phyloP scores from a whole-genome alignment of 2,888 invertebrate species.

The Disparrhopalites patrizii region DNA sequence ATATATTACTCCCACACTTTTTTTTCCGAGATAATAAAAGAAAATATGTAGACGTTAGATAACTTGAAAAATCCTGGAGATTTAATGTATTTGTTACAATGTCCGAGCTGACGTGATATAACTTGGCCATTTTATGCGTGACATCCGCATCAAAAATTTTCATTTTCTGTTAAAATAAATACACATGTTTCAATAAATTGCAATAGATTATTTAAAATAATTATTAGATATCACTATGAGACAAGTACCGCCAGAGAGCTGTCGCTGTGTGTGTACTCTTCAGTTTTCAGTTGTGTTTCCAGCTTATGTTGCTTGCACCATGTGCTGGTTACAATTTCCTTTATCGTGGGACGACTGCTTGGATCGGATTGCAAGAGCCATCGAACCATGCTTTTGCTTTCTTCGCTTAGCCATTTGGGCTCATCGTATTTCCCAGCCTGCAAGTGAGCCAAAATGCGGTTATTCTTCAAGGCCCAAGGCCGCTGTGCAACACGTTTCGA shows the following conservation, averaged over 20 bases:
- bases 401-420: slow-evolving; percentile 1
- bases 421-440: background rate
- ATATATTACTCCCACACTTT: background rate
- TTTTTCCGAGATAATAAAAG: background rate
- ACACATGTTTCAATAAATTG: too few relatives aligned
- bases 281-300: background rate
- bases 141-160: background rate
- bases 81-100: background rate
- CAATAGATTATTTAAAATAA: too few relatives aligned
- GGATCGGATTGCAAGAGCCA: background rate
- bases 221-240: too few relatives aligned
- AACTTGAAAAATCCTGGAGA: background rate
- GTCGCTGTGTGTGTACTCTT: too few relatives aligned
- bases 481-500: too few relatives aligned
- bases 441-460: background rate
- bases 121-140: background rate
- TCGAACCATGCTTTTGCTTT: background rate
- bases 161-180: background rate
- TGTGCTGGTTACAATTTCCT: background rate
- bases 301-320: background rate
- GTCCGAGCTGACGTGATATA: background rate
- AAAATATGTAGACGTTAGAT: background rate
- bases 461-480: too few relatives aligned
- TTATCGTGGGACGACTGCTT: background rate
- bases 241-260: too few relatives aligned